These are phyloP conservation scores for Mesocricetus auratus DNA, from an alignment of 2,113 vertebrate species.

Conservation along the genomic window DNA sequence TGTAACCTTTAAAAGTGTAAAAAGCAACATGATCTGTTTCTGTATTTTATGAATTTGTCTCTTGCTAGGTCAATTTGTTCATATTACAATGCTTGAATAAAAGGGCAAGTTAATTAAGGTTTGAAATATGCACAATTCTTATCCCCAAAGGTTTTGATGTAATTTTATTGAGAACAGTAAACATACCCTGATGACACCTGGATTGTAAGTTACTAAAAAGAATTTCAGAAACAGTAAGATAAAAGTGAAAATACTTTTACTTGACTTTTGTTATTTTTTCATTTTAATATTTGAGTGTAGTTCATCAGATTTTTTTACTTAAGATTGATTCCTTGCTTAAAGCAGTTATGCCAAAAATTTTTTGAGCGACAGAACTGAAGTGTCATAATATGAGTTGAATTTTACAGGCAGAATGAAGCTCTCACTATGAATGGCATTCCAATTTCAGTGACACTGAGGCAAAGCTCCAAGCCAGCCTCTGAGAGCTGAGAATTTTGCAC, in stretches of 20 bases:
- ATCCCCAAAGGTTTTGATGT: neutral
- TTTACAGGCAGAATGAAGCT: slow-evolving; percentile 37
- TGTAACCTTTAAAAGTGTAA: slow-evolving; percentile 3
- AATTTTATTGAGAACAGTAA: slow-evolving; percentile 47
- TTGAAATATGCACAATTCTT: neutral
- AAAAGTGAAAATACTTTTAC: neutral
- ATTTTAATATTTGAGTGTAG: slow-evolving; percentile 43
- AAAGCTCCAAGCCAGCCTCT: neutral
- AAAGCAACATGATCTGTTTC: neutral
- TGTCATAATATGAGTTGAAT: slow-evolving; percentile 28
- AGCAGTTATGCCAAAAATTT: slow-evolving; percentile 1
- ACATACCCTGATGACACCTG: neutral
- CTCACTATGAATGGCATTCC: slow-evolving; percentile 37
- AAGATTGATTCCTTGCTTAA: slow-evolving; percentile 53
- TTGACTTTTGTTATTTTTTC: neutral
- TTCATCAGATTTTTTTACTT: slow-evolving; percentile 30
- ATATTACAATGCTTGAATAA: neutral
- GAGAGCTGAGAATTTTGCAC: neutral
- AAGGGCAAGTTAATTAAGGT: slow-evolving; percentile 40
- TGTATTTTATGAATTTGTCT: slow-evolving; percentile 25
- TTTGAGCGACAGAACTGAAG: slow-evolving; percentile 13
- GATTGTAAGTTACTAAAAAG: slow-evolving; percentile 39
- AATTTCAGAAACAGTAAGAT: slow-evolving; percentile 18
- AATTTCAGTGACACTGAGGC: neutral
- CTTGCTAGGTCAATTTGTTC: neutral